A percentile compares a stretch with the other conserved stretches of the same genome.
Evolutionary conservation across 2,888 invertebrate genomes (phyloP).

Genomic region (Clitarchus hookeri): DNA sequence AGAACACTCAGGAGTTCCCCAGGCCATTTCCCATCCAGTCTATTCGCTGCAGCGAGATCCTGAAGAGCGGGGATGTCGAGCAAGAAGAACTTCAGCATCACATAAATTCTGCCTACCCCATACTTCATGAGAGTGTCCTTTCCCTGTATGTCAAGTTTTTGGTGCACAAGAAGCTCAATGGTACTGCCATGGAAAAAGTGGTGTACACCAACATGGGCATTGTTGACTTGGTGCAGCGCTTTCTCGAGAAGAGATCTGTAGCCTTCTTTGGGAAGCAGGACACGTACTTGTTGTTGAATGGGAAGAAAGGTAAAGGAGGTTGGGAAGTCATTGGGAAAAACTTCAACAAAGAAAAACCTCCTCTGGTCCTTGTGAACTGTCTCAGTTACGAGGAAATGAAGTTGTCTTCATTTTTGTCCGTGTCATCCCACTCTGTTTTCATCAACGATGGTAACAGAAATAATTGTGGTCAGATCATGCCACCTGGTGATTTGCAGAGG

Average conservation of each 20-base stretch:
- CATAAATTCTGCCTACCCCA: slow-evolving; percentile 63
- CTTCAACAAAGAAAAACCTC: neutral
- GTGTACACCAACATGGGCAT: slow-evolving; percentile 64
- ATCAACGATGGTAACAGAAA: slow-evolving; percentile 63
- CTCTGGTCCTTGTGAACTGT: slow-evolving; percentile 57
- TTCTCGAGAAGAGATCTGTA: slow-evolving; percentile 62
- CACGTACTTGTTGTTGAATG: slow-evolving; percentile 58
- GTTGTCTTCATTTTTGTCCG: slow-evolving; percentile 62
- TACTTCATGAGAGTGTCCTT: slow-evolving; percentile 69
- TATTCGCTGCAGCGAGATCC: slow-evolving; percentile 48
- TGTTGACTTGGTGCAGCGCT: slow-evolving; percentile 61
- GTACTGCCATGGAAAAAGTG: slow-evolving; percentile 59
- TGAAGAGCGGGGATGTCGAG: slow-evolving; percentile 49
- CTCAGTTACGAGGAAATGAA: slow-evolving; percentile 70
- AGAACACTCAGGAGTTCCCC: slow-evolving; percentile 7
- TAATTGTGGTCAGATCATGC: slow-evolving; percentile 58
- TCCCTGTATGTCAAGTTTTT: slow-evolving; percentile 67
- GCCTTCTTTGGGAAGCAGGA: slow-evolving; percentile 59
- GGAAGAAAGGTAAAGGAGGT: slow-evolving; percentile 56
- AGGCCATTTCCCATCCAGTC: slow-evolving; percentile 53
- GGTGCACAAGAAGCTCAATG: slow-evolving; percentile 55
- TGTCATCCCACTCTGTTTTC: slow-evolving; percentile 64
- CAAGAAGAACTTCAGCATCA: slow-evolving; percentile 49
- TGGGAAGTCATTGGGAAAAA: slow-evolving; percentile 62
- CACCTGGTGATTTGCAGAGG: slow-evolving; percentile 55